Evolutionary conservation across 2,113 vertebrate species (phyloP), one percentile per base, ranked within the genome.

Genomic region (Osmerus mordax): DNA sequence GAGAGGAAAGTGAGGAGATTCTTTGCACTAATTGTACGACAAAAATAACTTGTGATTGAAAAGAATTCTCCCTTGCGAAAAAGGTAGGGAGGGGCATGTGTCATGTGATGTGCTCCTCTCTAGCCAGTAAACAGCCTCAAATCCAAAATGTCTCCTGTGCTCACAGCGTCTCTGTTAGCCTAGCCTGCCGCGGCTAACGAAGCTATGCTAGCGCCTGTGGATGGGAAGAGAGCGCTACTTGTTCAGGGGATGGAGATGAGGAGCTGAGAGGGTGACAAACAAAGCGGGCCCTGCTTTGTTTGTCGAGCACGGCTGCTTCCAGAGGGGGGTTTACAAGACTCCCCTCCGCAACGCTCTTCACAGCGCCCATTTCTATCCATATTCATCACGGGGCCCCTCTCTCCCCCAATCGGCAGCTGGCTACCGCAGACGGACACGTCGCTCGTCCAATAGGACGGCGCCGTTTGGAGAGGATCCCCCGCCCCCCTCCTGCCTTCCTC

Each of bases 311-410:
- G 75, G 83, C 80, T 75, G 21, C 81, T 84, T 78, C 63, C 56
- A 79, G 74, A 71, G 60, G 64, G 77, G 80, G 77, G 62, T 41
- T 73, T 64, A 78, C 79, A 71, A 74, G 68, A 70, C 63, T 74
- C 81, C 80, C 83, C 69, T 36, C 81, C 68, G 71, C 80, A 77
- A 82, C 81, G 74, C 73, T 87, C 86, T 83, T 89, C 91, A 89
- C 82, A 89, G 86, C 78, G n/a, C 75, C 86, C 77, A 14, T 72
- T 77, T 82, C 90, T 87, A 92, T 93, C 81, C 84, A 90, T 92
- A 92, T 92, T 93, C 86, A 91, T 87, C 74, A 11, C 61, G 73
- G 14, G 71, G 73, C 75, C 28, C 47, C 78, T 78, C 86, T 70
- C 63, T 82, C 77, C 73, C 75, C 91, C 89, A 86, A 89, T 91